Percentiles rank a stretch among this genome's conserved stretches.
These are phyloP conservation scores for Doryteuthis pealeii DNA, from an alignment of 1,140 invertebrate species.

Conservation along the genomic window DNA sequence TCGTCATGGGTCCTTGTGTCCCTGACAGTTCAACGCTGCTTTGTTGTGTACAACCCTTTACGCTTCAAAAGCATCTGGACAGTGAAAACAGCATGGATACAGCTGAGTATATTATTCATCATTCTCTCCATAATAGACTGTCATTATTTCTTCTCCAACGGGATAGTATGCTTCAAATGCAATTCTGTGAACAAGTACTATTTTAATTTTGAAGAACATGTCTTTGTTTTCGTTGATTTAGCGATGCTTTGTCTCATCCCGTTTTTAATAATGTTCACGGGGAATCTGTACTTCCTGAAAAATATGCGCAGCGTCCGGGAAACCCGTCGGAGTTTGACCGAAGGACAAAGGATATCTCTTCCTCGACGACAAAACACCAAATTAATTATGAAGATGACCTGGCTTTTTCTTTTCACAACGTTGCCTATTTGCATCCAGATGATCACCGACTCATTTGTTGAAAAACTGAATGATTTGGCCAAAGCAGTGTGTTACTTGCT, in stretches of 20 bases:
- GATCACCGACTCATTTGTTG: constrained; percentile 32
- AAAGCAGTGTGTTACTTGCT: constrained; percentile 67
- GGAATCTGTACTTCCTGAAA: constrained; percentile 32
- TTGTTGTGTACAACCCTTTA: constrained; percentile 37
- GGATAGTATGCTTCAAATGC: constrained; percentile 23
- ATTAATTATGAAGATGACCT: constrained; percentile 37
- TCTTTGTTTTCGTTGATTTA: constrained; percentile 39
- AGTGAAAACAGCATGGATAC: constrained; percentile 15
- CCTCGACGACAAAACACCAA: constrained; percentile 32
- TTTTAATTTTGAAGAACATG: constrained; percentile 33
- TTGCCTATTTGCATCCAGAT: constrained; percentile 39
- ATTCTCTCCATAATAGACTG: constrained; percentile 26
- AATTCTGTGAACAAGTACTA: constrained; percentile 24
- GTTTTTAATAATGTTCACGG: constrained; percentile 31
- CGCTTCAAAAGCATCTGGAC: constrained; percentile 28
- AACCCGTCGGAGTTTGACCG: constrained; percentile 15
- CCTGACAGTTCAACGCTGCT: constrained; percentile 38
- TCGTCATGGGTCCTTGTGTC: constrained; percentile 50
- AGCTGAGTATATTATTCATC: constrained; percentile 26
- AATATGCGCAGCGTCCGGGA: constrained; percentile 14
- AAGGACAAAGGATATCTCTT: constrained; percentile 15
- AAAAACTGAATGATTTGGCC: constrained; percentile 43
- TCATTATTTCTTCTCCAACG: constrained; percentile 44
- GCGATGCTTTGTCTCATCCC: constrained; percentile 29
- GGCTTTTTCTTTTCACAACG: constrained; percentile 42